Conservation (phyloP, 2,888 invertebrate species). For the Thecophora atra region DNA sequence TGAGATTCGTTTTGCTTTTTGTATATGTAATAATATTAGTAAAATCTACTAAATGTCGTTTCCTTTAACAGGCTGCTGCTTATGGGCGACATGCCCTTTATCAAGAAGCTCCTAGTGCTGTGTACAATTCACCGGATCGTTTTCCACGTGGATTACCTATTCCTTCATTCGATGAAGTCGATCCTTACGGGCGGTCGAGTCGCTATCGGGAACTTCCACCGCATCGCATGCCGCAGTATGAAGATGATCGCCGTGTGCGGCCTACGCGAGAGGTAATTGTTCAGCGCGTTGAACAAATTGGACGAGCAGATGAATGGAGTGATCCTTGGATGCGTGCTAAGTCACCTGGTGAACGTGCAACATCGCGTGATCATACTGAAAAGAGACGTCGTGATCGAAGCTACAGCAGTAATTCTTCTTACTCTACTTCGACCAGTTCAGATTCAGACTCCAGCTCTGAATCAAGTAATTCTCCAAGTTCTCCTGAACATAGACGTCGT, state of each 20-base stretch:
- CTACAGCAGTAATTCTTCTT: constrained; percentile 64
- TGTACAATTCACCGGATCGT: constrained; percentile 63
- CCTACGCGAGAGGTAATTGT: constrained; percentile 81
- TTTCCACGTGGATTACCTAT: constrained; percentile 54
- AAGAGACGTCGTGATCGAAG: constrained; percentile 61
- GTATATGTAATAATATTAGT: no score
- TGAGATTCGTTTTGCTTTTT: constrained; percentile 13
- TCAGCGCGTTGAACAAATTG: constrained; percentile 71
- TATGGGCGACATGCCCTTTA: constrained; percentile 52
- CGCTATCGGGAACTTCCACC: constrained; percentile 69
- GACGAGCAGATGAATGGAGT: constrained; percentile 88
- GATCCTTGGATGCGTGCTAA: constrained; percentile 93
- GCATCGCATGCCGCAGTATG: constrained; percentile 70
- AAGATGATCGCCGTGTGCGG: constrained; percentile 70
- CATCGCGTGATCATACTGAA: constrained; percentile 58
- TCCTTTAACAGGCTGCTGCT: constrained; percentile 42
- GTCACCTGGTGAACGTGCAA: constrained; percentile 69
- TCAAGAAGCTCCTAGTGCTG: constrained; percentile 47
- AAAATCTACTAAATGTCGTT: no score
- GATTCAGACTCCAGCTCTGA: constrained; percentile 77
- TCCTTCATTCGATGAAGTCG: constrained; percentile 63
- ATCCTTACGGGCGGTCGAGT: constrained; percentile 65
- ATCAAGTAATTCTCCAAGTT: constrained; percentile 62
- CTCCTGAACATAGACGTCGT: constrained; percentile 58
- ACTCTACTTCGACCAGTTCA: constrained; percentile 71